Evolutionary conservation across 2,113 vertebrate species (phyloP), one percentile per base, ranked within the genome.

Genomic region (Gymnogyps californianus): DNA sequence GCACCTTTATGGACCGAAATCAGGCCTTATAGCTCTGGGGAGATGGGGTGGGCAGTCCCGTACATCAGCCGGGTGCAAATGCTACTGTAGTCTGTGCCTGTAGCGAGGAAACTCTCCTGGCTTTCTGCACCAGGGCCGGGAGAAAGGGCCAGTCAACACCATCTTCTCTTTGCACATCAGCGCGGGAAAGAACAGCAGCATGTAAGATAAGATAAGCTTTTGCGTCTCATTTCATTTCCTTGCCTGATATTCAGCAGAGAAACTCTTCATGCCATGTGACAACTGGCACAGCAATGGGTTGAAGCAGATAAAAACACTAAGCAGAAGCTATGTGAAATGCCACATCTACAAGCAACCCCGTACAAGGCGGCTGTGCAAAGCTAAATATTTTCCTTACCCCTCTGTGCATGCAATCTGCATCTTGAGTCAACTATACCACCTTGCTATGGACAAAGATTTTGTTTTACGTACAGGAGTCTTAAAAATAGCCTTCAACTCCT

Each of bases 401-500:
- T 81, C 70, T 80, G 31, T 72, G 65, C 15, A 16, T 78, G 84
- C 1, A 6, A 47, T 47, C 61, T 74, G 74, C 32, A 52, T 40
- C 64, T 94, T 83, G 52, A 91, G 58, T 78, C 80, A 95, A 34
- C 62, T 46, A 28, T 79, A 42, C 29, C 54, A 87, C 66, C 72
- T 90, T 92, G 49, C 77, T 93, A 51, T 19, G 82, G 91, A 90
- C 52, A 93, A 75, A 86, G 49, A 91, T 84, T 93, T 78, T 96
- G 66, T 11, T 91, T 95, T 90, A 80, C 6, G 10, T 80, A 85
- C 42, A 65, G 51, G 54, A 94, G 62, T 74, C 87, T 94, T 93
- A 93, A 83, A 97, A 98, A 96, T 76, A 95, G 81, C 77, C 78
- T 74, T 96, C 62, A 94, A 77, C 84, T 95, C 47, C 78, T 59